Base-by-base conservation (phyloP, 2,888 invertebrate genomes). In the Tetragonisca angustula region DNA sequence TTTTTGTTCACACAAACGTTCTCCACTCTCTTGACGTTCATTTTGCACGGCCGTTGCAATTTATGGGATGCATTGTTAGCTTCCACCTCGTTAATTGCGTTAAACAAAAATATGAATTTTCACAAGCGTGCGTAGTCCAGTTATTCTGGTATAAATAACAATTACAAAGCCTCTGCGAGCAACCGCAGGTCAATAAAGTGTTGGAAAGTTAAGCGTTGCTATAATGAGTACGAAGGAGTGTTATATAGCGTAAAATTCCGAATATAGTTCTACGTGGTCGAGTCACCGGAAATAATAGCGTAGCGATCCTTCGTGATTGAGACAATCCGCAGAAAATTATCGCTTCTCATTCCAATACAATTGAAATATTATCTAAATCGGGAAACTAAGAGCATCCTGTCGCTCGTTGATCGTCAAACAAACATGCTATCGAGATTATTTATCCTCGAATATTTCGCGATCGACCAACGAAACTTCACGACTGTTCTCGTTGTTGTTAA, bases 351-450 rank as follows among this genome's bases (percentile, higher is more conserved):
- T 52, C 0, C 6, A n/a, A n/a, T n/a, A 50, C 36, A 43, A 75
- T 43, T 68, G 50, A 76, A 72, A 76, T 79, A 72, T 85, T 82
- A 78, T 76, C 62, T n/a, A 52, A 49, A 79, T 71, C 52, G 49
- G 61, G 68, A 56, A 84, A 75, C 68, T 50, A 61, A 27, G 59
- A 59, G 43, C 52, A 43, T 54, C 52, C 67, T 32, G 65, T n/a
- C 24, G 24, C 9, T 36, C 36, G 62, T 59, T 52, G 27, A 64
- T 62, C 73, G 17, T 81, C 52, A n/a, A 71, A 61, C 54, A 65
- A 85, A 76, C 56, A 76, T 15, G 15, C 17, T n/a, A n/a, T 15
- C 36, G 24, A 49, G 6, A 64, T 67, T 43, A 27, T n/a, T n/a
- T n/a, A 15, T n/a, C 17, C 27, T 2, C 21, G 52, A 32, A 62